Evolutionary conservation across 2,113 vertebrate species (phyloP).

Genomic region (Hemichromis elongatus): DNA sequence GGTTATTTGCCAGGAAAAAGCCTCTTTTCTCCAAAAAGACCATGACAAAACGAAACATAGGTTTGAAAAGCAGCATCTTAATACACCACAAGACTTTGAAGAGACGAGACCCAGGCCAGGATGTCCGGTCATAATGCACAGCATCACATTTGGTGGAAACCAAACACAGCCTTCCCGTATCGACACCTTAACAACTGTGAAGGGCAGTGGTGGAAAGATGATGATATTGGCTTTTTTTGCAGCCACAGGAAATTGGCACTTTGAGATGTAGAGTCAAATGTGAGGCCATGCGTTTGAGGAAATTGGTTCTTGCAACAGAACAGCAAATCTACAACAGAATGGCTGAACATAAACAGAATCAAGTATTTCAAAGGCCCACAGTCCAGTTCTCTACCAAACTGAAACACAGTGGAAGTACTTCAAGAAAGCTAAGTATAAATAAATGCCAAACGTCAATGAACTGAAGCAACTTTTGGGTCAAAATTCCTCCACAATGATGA

Average conservation of each 20-base stretch:
- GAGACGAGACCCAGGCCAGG: background rate
- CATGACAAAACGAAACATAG: too few species aligned
- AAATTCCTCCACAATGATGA: too few species aligned
- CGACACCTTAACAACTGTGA: too few species aligned
- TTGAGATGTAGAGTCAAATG: too few species aligned
- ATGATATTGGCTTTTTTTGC: too few species aligned
- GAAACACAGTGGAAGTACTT: background rate
- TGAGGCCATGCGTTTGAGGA: too few species aligned
- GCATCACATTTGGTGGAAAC: too few species aligned
- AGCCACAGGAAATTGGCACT: too few species aligned
- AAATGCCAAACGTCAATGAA: background rate
- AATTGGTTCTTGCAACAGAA: background rate
- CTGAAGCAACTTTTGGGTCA: background rate
- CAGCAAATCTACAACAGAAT: background rate
- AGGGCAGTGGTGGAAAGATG: too few species aligned
- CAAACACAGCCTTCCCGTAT: too few species aligned
- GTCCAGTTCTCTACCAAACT: background rate
- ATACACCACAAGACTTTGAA: background rate
- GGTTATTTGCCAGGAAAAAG: too few species aligned
- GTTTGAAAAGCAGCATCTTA: background rate
- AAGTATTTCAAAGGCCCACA: background rate
- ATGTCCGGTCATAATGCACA: background rate
- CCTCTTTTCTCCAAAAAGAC: background rate
- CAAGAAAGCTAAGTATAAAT: background rate
- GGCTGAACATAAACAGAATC: background rate